A percentile compares a stretch with the other conserved stretches of the same genome.
phyloP scores from a whole-genome alignment of 1,140 invertebrate genomes.

The Epicauta chinensis region DNA sequence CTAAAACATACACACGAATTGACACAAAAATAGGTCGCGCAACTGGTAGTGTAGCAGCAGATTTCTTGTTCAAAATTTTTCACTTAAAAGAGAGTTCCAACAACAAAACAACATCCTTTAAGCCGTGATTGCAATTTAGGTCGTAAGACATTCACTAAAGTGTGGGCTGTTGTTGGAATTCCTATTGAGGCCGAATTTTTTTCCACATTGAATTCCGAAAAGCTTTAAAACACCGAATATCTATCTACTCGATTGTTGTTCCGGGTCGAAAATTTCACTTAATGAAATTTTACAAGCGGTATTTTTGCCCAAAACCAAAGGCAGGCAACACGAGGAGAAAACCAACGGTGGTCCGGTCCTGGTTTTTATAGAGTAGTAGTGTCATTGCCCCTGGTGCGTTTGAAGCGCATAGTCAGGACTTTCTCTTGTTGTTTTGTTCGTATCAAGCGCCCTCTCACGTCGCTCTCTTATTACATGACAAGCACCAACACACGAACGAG shows the following conservation, averaged over 20 bases:
- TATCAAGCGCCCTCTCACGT: constrained; percentile 6
- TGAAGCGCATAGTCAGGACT: constrained; percentile 11
- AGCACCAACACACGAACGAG: no score
- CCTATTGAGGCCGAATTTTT: constrained; percentile 13
- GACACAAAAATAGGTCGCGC: no score
- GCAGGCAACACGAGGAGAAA: no score
- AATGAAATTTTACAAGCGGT: constrained; percentile 9
- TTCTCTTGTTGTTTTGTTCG: constrained; percentile 1
- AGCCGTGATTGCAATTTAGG: constrained; percentile 5
- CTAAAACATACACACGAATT: no score
- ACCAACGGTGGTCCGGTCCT: no score
- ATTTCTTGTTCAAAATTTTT: no score
- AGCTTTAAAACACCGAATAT: not conserved
- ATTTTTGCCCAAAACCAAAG: no score
- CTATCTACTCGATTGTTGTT: not conserved
- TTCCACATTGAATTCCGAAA: constrained; percentile 1
- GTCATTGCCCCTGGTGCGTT: constrained; percentile 8
- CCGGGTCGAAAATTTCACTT: not conserved
- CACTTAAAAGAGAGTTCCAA: no score
- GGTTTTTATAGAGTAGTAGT: not conserved
- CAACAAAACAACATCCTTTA: constrained; percentile 2
- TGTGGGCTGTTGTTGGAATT: constrained; percentile 3
- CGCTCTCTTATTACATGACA: not conserved
- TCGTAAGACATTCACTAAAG: constrained; percentile 10
- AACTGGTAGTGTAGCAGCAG: no score